Conservation (phyloP, 2,888 invertebrate genomes). For the Cistogaster globosa region DNA sequence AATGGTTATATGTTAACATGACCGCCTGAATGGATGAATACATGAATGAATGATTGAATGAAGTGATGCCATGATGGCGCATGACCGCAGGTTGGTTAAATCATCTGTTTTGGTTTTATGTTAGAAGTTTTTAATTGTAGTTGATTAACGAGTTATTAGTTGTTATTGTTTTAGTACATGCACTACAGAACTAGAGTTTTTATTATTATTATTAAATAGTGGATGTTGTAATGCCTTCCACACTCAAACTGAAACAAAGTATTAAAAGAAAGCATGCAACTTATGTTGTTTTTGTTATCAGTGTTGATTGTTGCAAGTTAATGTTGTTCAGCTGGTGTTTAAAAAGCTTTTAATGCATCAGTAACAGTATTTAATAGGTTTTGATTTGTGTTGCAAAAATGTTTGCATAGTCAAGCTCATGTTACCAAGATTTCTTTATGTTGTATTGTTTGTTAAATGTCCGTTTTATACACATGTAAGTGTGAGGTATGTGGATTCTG, state of each 20-base stretch:
- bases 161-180: conserved; percentile 21
- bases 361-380: conserved; percentile 45
- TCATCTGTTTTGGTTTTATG: conserved; percentile 28
- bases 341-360: conserved; percentile 54
- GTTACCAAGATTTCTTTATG: not conserved
- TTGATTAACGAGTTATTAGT: conserved; percentile 69
- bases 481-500: not conserved
- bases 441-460: not conserved
- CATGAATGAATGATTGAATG: not conserved
- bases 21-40: conserved; percentile 14
- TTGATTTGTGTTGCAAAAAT: conserved; percentile 21
- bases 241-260: conserved; percentile 44
- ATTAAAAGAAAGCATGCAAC: not conserved
- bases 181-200: conserved; percentile 52
- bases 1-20: not conserved
- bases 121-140: conserved; percentile 44
- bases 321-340: conserved; percentile 56
- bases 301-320: conserved; percentile 14
- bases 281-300: not conserved
- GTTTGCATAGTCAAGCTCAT: conserved; percentile 29
- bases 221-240: conserved; percentile 64
- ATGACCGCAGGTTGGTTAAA: conserved; percentile 50
- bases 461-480: not conserved
- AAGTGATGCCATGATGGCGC: conserved; percentile 22
- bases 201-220: conserved; percentile 32